phyloP scores from a whole-genome alignment of 2,113 vertebrate species.

The Nanger granti region DNA sequence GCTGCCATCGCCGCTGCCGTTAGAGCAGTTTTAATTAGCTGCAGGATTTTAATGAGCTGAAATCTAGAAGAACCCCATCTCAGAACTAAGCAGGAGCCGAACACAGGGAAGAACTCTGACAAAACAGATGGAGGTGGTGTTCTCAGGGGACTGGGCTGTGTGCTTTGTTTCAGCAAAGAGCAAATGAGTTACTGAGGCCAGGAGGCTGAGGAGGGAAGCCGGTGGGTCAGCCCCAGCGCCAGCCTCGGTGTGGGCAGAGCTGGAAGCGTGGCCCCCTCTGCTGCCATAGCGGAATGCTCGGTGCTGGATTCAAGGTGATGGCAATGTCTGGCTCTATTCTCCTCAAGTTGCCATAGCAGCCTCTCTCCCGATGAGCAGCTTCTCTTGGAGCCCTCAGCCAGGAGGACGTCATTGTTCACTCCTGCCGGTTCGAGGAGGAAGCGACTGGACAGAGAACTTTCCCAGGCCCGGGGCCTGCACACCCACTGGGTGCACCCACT shows the following conservation, averaged over 20 bases:
- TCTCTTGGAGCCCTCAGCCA: constrained; percentile 59
- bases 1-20: neutral
- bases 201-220: constrained; percentile 31
- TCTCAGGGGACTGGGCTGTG: constrained; percentile 65
- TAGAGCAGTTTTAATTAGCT: constrained; percentile 68
- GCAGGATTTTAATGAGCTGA: constrained; percentile 70
- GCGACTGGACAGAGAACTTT: constrained; percentile 56
- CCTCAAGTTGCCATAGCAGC: constrained; percentile 75
- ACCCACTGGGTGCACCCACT: neutral
- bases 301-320: constrained; percentile 60
- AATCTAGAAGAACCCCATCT: constrained; percentile 63
- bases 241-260: neutral
- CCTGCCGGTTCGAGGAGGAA: constrained; percentile 4
- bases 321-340: constrained; percentile 57
- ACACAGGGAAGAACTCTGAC: constrained; percentile 62
- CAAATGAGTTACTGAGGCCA: constrained; percentile 53
- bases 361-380: constrained; percentile 55
- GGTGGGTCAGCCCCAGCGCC: constrained; percentile 26
- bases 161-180: constrained; percentile 46
- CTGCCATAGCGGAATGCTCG: neutral
- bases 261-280: neutral
- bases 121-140: constrained; percentile 71
- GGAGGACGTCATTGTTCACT: constrained; percentile 60
- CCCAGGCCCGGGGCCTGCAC: neutral
- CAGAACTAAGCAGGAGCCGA: constrained; percentile 50